A percentile compares a stretch with the other conserved stretches of the same genome.
Evolutionary conservation across 2,113 vertebrate species (phyloP).

Genomic region (Notarius quadriscutis): DNA sequence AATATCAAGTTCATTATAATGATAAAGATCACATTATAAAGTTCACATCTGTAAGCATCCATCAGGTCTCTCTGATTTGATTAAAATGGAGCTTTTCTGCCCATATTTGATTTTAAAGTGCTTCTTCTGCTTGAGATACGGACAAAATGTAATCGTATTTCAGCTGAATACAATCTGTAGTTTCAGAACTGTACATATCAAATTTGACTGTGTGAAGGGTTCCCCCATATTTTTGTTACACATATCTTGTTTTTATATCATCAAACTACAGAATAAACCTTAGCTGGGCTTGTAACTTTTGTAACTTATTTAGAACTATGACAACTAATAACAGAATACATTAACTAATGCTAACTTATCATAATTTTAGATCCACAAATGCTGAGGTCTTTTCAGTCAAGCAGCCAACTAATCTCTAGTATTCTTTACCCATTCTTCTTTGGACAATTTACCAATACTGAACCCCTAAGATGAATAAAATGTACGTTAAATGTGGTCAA

Average conservation of each 20-base stretch:
- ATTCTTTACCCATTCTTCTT: too few species aligned
- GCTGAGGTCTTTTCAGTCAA: too few species aligned
- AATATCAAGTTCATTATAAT: not conserved
- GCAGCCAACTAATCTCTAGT: too few species aligned
- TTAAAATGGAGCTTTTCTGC: not conserved
- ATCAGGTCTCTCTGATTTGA: too few species aligned
- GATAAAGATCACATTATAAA: not conserved
- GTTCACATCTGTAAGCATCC: not conserved
- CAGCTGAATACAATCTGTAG: not conserved
- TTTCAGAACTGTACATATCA: not conserved
- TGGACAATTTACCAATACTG: too few species aligned
- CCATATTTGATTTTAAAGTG: not conserved
- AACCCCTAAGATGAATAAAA: not conserved
- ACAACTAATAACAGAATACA: too few species aligned
- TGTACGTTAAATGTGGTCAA: not conserved
- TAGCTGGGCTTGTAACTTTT: too few species aligned
- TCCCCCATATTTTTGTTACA: not conserved
- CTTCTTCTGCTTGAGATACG: not conserved
- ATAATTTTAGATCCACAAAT: too few species aligned
- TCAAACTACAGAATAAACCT: too few species aligned
- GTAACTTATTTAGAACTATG: too few species aligned
- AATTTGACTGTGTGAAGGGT: not conserved
- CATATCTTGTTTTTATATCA: too few species aligned
- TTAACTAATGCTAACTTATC: too few species aligned
- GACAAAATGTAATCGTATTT: not conserved